phyloP scores from a whole-genome alignment of 2,797 vertebrate genomes.

The Oreochromis mossambicus region DNA sequence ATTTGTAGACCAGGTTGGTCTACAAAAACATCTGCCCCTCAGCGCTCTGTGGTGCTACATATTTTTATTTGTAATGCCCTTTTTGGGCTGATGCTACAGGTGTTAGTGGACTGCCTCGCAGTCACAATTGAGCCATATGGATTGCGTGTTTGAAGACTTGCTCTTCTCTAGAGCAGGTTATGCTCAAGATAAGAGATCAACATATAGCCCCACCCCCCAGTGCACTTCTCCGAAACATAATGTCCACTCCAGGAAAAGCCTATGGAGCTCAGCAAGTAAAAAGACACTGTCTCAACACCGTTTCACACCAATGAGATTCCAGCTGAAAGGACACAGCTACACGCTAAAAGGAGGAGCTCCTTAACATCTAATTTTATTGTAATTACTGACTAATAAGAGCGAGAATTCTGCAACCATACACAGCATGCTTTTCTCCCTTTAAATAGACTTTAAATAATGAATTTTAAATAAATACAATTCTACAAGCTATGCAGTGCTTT shows the following conservation, averaged over 20 bases:
- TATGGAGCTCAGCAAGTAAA: background rate
- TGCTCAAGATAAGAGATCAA: background rate
- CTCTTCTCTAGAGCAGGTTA: background rate
- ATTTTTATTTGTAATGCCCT: background rate
- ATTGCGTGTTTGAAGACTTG: background rate
- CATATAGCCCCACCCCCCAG: background rate
- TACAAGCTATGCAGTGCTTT: background rate
- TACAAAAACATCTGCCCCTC: background rate
- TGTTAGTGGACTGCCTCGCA: background rate
- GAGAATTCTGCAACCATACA: background rate
- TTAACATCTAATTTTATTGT: background rate
- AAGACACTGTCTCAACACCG: background rate
- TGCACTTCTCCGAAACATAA: background rate
- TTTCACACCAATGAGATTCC: background rate
- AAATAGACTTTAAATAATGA: background rate
- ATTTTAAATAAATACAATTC: background rate
- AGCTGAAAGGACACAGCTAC: background rate
- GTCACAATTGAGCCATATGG: background rate
- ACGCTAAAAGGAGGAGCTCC: background rate
- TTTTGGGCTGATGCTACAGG: background rate
- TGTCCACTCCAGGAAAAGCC: background rate
- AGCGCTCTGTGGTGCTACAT: background rate
- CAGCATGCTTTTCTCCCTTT: background rate
- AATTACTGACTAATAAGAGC: background rate
- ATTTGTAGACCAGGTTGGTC: background rate